These are phyloP conservation scores for Metopia argyrocephala DNA, from an alignment of 2,888 invertebrate genomes.

Conservation along the genomic window DNA sequence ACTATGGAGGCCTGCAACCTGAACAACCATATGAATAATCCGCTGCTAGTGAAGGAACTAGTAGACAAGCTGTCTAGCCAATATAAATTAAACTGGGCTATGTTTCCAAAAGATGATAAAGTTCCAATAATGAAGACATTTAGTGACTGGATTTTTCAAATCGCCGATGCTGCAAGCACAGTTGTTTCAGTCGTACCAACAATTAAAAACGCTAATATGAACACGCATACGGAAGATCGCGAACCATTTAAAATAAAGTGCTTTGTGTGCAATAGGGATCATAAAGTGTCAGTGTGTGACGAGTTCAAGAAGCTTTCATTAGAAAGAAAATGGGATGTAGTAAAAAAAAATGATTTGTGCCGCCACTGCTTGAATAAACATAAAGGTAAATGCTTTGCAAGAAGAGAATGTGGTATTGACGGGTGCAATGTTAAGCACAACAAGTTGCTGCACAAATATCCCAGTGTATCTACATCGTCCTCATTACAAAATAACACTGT, in stretches of 20 bases:
- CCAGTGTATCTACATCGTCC: background rate
- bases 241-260: constrained; percentile 7
- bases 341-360: constrained; percentile 45
- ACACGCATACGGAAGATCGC: background rate
- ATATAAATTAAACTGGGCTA: constrained; percentile 53
- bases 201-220: constrained; percentile 21
- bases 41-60: constrained; percentile 46
- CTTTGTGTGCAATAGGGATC: constrained; percentile 16
- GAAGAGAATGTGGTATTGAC: background rate
- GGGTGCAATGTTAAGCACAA: background rate
- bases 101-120: constrained; percentile 33
- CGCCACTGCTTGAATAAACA: constrained; percentile 52
- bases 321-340: constrained; percentile 45
- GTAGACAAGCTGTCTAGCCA: constrained; percentile 41
- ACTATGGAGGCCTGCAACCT: constrained; percentile 53
- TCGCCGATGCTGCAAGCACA: constrained; percentile 59
- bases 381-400: constrained; percentile 6
- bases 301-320: constrained; percentile 38
- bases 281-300: constrained; percentile 30
- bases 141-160: constrained; percentile 56
- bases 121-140: constrained; percentile 47
- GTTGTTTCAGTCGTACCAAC: constrained; percentile 31
- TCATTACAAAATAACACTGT: background rate
- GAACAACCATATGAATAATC: constrained; percentile 49
- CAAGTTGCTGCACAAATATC: too few relatives aligned